Evolutionary conservation across 2,797 vertebrate genomes (phyloP).

Genomic region (Enteromius anoplus): DNA sequence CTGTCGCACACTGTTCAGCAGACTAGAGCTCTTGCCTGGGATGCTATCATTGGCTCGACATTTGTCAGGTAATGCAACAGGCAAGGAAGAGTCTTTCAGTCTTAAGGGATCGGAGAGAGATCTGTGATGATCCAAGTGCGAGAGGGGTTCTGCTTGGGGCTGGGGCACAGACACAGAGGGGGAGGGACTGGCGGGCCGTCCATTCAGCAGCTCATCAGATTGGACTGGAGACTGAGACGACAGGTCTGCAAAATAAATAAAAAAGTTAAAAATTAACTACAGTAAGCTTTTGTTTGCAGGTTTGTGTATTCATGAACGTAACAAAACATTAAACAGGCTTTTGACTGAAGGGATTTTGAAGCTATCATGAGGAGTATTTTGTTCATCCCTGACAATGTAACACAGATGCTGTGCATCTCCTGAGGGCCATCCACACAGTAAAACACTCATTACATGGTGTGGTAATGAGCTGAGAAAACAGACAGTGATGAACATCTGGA

Average conservation of each 20-base stretch:
- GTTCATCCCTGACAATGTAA: not conserved
- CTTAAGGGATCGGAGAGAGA: conserved; percentile 78
- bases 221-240: conserved; percentile 77
- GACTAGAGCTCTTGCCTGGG: conserved; percentile 84
- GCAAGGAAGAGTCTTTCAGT: conserved; percentile 78
- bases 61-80: conserved; percentile 81
- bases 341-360: not conserved
- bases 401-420: not conserved
- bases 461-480: conserved; percentile 19
- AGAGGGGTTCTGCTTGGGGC: conserved; percentile 70
- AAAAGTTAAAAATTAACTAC: not conserved
- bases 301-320: not conserved
- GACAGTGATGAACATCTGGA: conserved; percentile 48
- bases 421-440: not conserved
- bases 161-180: conserved; percentile 62
- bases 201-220: conserved; percentile 76
- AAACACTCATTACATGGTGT: not conserved
- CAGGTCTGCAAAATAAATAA: conserved; percentile 70
- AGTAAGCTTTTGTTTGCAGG: not conserved
- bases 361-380: not conserved
- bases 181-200: conserved; percentile 73
- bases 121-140: conserved; percentile 79
- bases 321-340: not conserved
- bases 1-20: conserved; percentile 87
- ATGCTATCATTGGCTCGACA: conserved; percentile 77